These are phyloP conservation scores for Apus apus DNA, from an alignment of 2,113 vertebrate genomes.

Conservation along the genomic window DNA sequence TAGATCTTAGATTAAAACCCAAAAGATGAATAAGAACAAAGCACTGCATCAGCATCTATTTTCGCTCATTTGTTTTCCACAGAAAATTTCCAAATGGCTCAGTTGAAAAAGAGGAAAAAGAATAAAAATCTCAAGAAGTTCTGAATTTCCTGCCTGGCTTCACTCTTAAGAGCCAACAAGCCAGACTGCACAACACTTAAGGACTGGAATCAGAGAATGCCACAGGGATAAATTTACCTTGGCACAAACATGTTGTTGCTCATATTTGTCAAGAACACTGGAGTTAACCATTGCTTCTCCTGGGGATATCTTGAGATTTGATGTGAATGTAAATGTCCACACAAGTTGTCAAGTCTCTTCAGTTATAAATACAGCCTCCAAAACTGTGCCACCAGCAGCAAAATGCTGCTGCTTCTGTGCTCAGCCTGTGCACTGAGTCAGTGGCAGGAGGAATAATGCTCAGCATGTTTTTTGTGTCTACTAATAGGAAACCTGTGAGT, in stretches of 20 bases:
- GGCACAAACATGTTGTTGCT: neutral
- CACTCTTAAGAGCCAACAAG: neutral
- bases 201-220: constrained; percentile 4
- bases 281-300: neutral
- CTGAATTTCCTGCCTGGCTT: neutral
- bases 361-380: neutral
- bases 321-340: neutral
- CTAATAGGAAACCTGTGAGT: neutral
- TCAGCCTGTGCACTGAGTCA: neutral
- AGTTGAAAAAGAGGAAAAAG: neutral
- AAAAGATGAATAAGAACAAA: neutral
- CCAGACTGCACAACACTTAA: neutral
- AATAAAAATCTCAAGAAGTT: neutral
- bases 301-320: neutral
- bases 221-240: constrained; percentile 7
- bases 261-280: constrained; percentile 13
- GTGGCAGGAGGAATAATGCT: neutral
- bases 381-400: neutral
- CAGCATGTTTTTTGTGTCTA: neutral
- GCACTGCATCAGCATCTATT: neutral
- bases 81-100: neutral
- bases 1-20: neutral
- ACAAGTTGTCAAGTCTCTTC: neutral
- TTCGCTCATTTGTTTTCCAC: neutral
- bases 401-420: neutral